Evolutionary conservation across 2,797 vertebrate genomes (phyloP).

Genomic region (Prionace glauca): DNA sequence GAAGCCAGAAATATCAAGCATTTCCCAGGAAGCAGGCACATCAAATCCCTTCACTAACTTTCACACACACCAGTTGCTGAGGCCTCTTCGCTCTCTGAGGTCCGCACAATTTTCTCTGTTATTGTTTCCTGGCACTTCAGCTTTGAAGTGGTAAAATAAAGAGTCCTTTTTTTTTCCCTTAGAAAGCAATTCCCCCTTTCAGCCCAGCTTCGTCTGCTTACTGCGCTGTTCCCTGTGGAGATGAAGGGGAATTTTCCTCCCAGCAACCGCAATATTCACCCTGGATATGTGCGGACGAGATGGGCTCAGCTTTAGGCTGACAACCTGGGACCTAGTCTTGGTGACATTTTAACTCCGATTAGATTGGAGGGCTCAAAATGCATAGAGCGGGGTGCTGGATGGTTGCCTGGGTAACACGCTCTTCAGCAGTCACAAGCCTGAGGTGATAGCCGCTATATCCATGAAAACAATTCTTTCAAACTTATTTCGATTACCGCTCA

Average conservation of each 20-base stretch:
- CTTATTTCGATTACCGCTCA: constrained; percentile 31
- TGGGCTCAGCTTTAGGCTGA: constrained; percentile 47
- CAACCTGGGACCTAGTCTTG: constrained; percentile 44
- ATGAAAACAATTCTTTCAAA: constrained; percentile 41
- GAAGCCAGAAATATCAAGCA: constrained; percentile 44
- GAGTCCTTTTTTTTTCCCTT: constrained; percentile 26
- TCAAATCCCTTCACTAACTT: constrained; percentile 41
- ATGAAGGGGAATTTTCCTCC: constrained; percentile 52
- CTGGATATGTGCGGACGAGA: constrained; percentile 50
- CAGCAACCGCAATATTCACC: constrained; percentile 52
- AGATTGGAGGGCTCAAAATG: constrained; percentile 41
- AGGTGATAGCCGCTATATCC: constrained; percentile 43
- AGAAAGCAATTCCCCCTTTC: constrained; percentile 44
- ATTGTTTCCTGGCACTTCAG: constrained; percentile 43
- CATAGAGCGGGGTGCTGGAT: constrained; percentile 40
- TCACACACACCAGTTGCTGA: constrained; percentile 45
- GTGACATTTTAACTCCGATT: constrained; percentile 50
- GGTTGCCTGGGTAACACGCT: constrained; percentile 55
- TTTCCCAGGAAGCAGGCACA: constrained; percentile 47
- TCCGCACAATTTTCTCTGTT: constrained; percentile 39
- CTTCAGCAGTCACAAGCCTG: constrained; percentile 46
- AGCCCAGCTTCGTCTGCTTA: constrained; percentile 46
- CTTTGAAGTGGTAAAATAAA: constrained; percentile 49
- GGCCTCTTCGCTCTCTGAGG: constrained; percentile 43
- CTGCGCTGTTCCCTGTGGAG: constrained; percentile 43